Evolutionary conservation across 2,113 vertebrate species (phyloP), one percentile per base, ranked within the genome.

Genomic region (Leptodactylus fuscus): DNA sequence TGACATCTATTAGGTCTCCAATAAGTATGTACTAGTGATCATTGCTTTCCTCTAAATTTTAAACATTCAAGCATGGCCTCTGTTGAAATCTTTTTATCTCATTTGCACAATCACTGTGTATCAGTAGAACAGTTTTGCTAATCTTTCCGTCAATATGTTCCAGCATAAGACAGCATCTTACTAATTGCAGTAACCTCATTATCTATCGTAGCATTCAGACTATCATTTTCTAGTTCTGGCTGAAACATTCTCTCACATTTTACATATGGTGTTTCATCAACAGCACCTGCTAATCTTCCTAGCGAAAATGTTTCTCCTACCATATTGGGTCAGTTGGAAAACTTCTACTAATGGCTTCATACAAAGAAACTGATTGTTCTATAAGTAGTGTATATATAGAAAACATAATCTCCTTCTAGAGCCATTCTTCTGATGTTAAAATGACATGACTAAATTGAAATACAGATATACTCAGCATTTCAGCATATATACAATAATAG

Each of bases 141-240:
- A 60, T 60, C 58, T 60, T 60, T 60, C 6, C 24, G 20, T 12
- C 24, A 27, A 60, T 60, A 60, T 60, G 58, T 60, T 60, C 13
- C n/a, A 60, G n/a, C 58, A 60, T 27, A 24, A 60, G 58, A 58
- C n/a, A 24, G 55, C 22, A 24, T 58, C 20, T 11, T 24, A 58
- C n/a, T 58, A 58, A 58, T 58, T 58, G 55, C 55, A 58, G 55
- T 58, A 11, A 58, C 55, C 58, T 60, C n/a, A 60, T 60, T 60
- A 60, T 60, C 24, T 60, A 10, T 27, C 11, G 58, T 24, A 60
- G n/a, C 27, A 11, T 60, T 60, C 58, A 27, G 58, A 60, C 53
- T 24, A 58, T 58, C 53, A 3, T 58, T 58, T 60, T n/a, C 24
- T 27, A 27, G 58, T 27, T 60, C n/a, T n/a, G 24, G 58, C 58